A percentile compares a stretch with the other conserved stretches of the same genome.
These are phyloP conservation scores for Drosophila sp. DNA, from an alignment of 1,140 invertebrate genomes.

Conservation along the genomic window DNA sequence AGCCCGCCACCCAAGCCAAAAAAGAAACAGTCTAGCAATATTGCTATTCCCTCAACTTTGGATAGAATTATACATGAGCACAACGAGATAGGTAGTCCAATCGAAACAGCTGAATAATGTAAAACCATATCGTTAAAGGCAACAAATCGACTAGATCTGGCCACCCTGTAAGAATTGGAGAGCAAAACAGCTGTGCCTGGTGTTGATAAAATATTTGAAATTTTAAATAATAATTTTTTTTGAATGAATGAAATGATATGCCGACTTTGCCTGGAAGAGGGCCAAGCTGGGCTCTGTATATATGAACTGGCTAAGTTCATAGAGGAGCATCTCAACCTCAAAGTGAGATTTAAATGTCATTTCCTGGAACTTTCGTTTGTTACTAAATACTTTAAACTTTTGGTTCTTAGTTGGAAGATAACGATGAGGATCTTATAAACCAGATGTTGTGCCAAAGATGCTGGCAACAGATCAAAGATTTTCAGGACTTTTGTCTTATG, in stretches of 20 bases:
- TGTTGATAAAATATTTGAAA: not conserved
- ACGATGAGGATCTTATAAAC: conserved; percentile 54
- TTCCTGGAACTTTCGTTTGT: not conserved
- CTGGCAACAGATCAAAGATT: conserved; percentile 53
- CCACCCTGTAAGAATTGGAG: not conserved
- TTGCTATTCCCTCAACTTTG: not conserved
- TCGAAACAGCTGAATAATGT: not conserved
- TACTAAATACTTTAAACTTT: not conserved
- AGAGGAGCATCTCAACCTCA: conserved; percentile 43
- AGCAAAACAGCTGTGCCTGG: not conserved
- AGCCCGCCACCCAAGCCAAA: conserved; percentile 4
- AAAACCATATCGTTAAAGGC: not conserved
- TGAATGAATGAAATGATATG: conserved; percentile 9
- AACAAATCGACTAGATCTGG: not conserved
- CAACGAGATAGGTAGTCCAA: not conserved
- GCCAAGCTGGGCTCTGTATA: conserved; percentile 87
- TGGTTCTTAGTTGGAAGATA: conserved; percentile 17
- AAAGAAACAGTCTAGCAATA: not conserved
- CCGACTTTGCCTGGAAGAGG: conserved; percentile 90
- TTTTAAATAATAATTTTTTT: not conserved
- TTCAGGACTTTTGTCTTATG: conserved; percentile 62
- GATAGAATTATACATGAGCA: not conserved
- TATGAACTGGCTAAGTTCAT: conserved; percentile 38
- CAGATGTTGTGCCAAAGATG: conserved; percentile 47
- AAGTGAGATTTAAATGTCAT: conserved; percentile 22